Base-by-base conservation (phyloP, 2,113 vertebrate species). In the Ptychochromis oligacanthus region DNA sequence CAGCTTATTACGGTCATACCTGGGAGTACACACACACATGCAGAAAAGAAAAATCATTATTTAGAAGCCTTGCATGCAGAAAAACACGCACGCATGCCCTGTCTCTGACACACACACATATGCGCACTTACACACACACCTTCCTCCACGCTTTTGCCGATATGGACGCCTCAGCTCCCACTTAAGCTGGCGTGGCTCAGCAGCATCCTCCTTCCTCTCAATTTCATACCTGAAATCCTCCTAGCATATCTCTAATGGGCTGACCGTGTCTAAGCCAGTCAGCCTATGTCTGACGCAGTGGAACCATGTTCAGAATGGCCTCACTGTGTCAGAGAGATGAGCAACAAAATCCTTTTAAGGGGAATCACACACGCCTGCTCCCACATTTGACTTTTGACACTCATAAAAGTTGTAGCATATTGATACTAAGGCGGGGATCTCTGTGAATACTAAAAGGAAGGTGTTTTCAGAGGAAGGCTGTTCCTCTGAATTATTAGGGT, bases 1-100 rank as follows among this genome's bases (percentile, higher is more conserved):
- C 89, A 99, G 94, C 89, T 97, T 98, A 94, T 87, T 97, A 84
- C 97, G 96, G 91, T 99, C 98, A 6, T 99, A 99, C 98, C 98
- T 99, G 82, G 76, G 75, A 85, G 82, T 59, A 89, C 72, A 94
- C 78, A 89, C 87, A 67, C 75, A 77, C 59, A 36, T 17, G 40
- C 43, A 78, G 5, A 82, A 62, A 57, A 49, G 38, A 75, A 64
- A 36, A 54, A 81, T 54, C 58, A 80, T 79, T 81, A 87, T 83
- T 85, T 62, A 88, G 70, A 80, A 81, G 74, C 80, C 28, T 31
- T 1, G 58, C 26, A 78, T 24, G 62, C 56, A 80, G 40, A 72
- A 55, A 61, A 46, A 86, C 67, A 52, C 57, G n/a, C 7, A 62
- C 24, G 64, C n/a, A 36, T 8, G 17, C 64, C 18, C 57, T 15